Conservation (phyloP, 1,140 invertebrate genomes). For the Atta colombica region DNA sequence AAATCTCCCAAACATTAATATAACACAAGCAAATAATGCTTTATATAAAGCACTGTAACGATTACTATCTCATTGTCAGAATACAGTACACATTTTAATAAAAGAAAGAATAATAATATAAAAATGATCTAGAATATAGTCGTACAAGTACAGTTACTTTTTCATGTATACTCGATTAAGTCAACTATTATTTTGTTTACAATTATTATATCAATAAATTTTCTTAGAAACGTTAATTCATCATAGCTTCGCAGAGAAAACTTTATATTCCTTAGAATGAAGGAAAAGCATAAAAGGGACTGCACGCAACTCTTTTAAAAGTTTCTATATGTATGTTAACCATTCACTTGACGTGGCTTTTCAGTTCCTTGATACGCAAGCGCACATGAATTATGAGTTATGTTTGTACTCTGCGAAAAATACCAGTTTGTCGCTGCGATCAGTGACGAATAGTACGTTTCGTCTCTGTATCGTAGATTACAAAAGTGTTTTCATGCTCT, state of each 20-base stretch:
- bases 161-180: not conserved
- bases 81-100: not conserved
- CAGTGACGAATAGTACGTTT: not conserved
- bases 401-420: not conserved
- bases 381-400: not conserved
- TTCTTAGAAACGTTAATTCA: not conserved
- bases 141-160: not conserved
- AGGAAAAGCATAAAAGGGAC: not conserved
- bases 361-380: no score
- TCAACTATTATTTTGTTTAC: not conserved
- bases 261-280: not conserved
- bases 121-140: not conserved
- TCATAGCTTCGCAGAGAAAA: not conserved
- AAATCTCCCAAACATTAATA: not conserved
- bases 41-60: not conserved
- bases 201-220: slow-evolving; percentile 1
- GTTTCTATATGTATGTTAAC: not conserved
- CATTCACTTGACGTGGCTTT: no score
- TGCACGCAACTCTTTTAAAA: slow-evolving; percentile 3
- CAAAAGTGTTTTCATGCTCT: not conserved
- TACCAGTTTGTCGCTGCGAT: not conserved
- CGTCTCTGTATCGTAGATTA: not conserved
- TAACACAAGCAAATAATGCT: not conserved
- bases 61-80: not conserved
- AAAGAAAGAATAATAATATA: not conserved